Evolutionary conservation across 30 jellyfish, hydroid and myxozoan species (phyloP).

Genomic region (Morbakka virulenta): DNA sequence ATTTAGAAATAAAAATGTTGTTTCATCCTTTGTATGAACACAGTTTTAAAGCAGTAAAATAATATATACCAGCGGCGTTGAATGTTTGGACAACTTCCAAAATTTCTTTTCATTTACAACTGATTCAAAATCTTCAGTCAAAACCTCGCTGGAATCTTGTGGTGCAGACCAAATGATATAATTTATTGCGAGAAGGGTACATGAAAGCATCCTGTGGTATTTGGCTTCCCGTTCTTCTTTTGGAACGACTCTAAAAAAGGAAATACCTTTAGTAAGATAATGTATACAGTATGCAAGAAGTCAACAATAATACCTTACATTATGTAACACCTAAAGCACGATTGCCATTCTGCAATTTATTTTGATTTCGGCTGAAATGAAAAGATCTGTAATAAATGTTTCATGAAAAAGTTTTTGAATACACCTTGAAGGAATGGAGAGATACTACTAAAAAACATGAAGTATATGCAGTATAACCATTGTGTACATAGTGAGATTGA

Average conservation of each 20-base stretch:
- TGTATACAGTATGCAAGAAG: too few relatives aligned
- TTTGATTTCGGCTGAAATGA: too few relatives aligned
- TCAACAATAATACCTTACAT: too few relatives aligned
- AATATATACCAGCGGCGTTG: slow-evolving; percentile 58
- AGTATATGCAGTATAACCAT: too few relatives aligned
- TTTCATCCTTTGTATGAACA: not conserved
- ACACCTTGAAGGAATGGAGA: too few relatives aligned
- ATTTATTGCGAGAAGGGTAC: slow-evolving; percentile 51
- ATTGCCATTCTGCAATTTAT: too few relatives aligned
- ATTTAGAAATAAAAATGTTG: too few relatives aligned
- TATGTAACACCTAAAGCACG: too few relatives aligned
- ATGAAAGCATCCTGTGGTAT: slow-evolving; percentile 58
- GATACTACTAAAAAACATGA: too few relatives aligned
- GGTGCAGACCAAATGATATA: slow-evolving; percentile 31
- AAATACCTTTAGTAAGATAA: not conserved
- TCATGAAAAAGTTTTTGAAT: too few relatives aligned
- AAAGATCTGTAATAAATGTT: too few relatives aligned
- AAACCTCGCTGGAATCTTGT: slow-evolving; percentile 3
- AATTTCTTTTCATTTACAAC: slow-evolving; percentile 57
- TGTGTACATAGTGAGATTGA: too few relatives aligned
- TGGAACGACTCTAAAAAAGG: slow-evolving; percentile 62
- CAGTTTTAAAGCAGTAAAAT: not conserved
- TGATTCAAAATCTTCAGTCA: slow-evolving; percentile 1
- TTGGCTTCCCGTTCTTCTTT: slow-evolving; percentile 92
- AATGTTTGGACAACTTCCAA: slow-evolving; percentile 70